Percentiles rank a stretch among this genome's conserved stretches.
phyloP scores from a whole-genome alignment of 2,888 invertebrate genomes.

The Theretra japonica region DNA sequence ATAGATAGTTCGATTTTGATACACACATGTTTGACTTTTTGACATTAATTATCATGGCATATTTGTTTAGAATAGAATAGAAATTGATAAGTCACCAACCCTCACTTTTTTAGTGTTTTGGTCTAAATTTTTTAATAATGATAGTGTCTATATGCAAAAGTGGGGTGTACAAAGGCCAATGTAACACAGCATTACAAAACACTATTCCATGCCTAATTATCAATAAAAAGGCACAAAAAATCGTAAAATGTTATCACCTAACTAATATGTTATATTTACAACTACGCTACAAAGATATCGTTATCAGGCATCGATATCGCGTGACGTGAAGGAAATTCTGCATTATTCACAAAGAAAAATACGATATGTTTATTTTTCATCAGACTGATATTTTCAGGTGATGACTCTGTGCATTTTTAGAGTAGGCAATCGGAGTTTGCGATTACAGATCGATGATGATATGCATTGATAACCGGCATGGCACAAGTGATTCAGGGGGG shows the following conservation, averaged over 20 bases:
- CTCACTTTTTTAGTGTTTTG: too few species aligned
- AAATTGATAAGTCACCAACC: too few species aligned
- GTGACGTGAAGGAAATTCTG: constrained; percentile 34
- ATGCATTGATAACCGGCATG: too few species aligned
- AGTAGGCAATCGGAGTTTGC: background rate
- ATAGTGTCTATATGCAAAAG: too few species aligned
- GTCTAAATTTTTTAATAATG: too few species aligned
- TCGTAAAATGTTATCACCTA: constrained; percentile 2
- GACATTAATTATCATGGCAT: too few species aligned
- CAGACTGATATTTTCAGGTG: background rate
- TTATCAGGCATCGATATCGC: constrained; percentile 45
- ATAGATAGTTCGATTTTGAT: too few species aligned
- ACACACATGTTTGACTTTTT: too few species aligned
- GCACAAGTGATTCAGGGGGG: too few species aligned
- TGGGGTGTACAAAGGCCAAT: too few species aligned
- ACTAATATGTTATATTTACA: constrained; percentile 20
- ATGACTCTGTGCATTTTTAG: background rate
- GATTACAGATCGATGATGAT: too few species aligned
- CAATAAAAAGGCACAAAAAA: background rate
- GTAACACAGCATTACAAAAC: background rate
- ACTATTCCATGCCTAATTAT: background rate
- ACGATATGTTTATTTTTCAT: background rate
- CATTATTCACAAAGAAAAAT: background rate
- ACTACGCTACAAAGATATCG: constrained; percentile 40
- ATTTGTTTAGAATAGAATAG: too few species aligned